Conservation (phyloP, 2,888 invertebrate genomes). For the Chymomyza caudatula region DNA sequence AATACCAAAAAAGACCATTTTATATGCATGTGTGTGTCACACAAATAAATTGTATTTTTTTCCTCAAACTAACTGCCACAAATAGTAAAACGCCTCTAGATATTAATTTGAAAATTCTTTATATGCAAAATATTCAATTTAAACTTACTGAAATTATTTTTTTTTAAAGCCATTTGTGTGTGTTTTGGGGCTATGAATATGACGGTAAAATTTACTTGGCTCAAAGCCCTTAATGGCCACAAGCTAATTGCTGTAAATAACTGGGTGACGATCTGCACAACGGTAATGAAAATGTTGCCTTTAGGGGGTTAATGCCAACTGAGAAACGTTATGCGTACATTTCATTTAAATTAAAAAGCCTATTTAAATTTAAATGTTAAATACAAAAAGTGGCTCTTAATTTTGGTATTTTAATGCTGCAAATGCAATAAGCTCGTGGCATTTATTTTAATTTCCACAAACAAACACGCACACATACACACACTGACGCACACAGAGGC, state of each 20-base stretch:
- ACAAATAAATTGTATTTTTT: neutral
- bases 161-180: neutral
- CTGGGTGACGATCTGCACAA: too few relatives aligned
- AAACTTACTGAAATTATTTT: neutral
- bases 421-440: conserved; percentile 65
- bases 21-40: neutral
- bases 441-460: conserved; percentile 63
- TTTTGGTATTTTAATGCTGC: conserved; percentile 58
- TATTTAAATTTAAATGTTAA: conserved; percentile 34
- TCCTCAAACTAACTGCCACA: neutral
- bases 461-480: neutral
- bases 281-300: conserved; percentile 25
- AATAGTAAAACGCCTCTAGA: neutral
- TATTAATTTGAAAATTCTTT: neutral
- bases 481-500: conserved; percentile 32
- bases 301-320: conserved; percentile 21
- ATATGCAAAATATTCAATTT: neutral
- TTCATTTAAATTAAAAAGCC: conserved; percentile 59
- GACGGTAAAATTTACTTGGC: conserved; percentile 41
- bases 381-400: conserved; percentile 58
- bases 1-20: neutral
- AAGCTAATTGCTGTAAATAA: conserved; percentile 48
- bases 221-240: conserved; percentile 49
- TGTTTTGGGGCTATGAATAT: neutral
- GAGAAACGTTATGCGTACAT: conserved; percentile 15